Percentiles rank a stretch among this genome's conserved stretches.
Evolutionary conservation across 2,113 vertebrate species (phyloP).

Genomic region (Neolamprologus fasciatus): DNA sequence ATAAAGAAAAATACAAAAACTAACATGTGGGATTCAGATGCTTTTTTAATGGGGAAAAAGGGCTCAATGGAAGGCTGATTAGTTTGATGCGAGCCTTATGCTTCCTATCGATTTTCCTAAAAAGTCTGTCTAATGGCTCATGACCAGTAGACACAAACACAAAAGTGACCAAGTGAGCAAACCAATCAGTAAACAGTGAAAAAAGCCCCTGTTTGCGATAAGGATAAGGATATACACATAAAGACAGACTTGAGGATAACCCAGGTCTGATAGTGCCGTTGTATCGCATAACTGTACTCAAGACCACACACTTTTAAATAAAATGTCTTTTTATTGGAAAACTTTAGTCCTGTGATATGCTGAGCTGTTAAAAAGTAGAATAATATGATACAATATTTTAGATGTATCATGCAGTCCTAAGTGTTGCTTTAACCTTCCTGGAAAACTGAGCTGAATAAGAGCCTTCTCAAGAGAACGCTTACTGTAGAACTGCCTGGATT

Average conservation of each 20-base stretch:
- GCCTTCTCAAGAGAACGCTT: slow-evolving; percentile 63
- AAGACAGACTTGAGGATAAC: neutral
- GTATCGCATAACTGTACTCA: neutral
- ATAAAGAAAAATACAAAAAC: neutral
- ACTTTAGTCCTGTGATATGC: slow-evolving; percentile 5
- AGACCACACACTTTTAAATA: slow-evolving; percentile 13
- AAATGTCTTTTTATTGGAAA: slow-evolving; percentile 32
- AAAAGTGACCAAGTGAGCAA: neutral
- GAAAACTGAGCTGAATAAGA: slow-evolving; percentile 50
- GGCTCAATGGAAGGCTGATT: neutral
- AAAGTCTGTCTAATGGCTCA: neutral
- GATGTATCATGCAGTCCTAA: slow-evolving; percentile 14
- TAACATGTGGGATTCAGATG: neutral
- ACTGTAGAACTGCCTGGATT: slow-evolving; percentile 52
- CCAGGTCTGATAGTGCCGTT: neutral
- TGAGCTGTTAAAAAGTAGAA: slow-evolving; percentile 13
- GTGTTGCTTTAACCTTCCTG: slow-evolving; percentile 55
- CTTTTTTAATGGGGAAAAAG: neutral
- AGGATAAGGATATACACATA: neutral
- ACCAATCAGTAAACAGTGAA: neutral
- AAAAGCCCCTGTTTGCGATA: neutral
- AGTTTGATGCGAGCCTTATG: neutral
- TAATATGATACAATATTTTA: slow-evolving; percentile 35
- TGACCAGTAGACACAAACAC: neutral
- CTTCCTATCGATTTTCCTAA: neutral